Base-by-base conservation (phyloP, 2,113 vertebrate genomes). In the Brachypteracias leptosomus region DNA sequence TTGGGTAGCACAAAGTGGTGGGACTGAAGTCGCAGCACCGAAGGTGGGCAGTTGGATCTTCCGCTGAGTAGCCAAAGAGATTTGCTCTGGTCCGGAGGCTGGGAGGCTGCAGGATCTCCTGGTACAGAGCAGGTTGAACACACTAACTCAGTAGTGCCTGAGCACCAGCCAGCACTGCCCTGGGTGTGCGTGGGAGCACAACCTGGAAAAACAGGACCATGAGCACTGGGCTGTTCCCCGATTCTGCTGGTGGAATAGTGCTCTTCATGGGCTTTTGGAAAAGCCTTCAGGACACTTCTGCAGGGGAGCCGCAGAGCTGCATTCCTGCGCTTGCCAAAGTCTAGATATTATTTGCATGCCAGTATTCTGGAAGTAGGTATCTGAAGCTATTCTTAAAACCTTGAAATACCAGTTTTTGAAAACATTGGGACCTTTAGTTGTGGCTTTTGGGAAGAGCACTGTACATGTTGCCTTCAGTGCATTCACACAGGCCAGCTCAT, bases 401-500 rank as follows among this genome's bases (percentile, higher is more conserved):
- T 83, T 73, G 75, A 85, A 49, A 57, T 85, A 70, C 67, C 51
- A 58, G 75, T 46, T 88, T 88, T 66, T 91, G 52, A 12, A 59
- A 72, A 15, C 20, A 5, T 16, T 10, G 1, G 0, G 0, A 6
- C 28, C 24, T 91, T 59, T 44, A 93, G n/a, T 33, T 81, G 54
- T 62, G 72, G 31, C 46, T 78, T 88, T 81, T 59, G 62, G 61
- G 49, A 58, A 16, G 35, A 88, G 16, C 28, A 2, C 24, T 33
- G 28, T 40, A 18, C 1, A 4, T 3, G 0, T 25, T 10, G 1
- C 26, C 13, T 36, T 25, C 8, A 4, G 24, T 6, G 12, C 1
- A 2, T 52, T 62, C 13, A 4, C 0, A 35, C 44, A 9, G 66
- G 33, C 62, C 29, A 7, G 25, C 63, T 80, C 2, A 1, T 44